These are phyloP conservation scores for Scaptodrosophila latifasciaeformis DNA, from an alignment of 2,888 invertebrate species.

Conservation along the genomic window DNA sequence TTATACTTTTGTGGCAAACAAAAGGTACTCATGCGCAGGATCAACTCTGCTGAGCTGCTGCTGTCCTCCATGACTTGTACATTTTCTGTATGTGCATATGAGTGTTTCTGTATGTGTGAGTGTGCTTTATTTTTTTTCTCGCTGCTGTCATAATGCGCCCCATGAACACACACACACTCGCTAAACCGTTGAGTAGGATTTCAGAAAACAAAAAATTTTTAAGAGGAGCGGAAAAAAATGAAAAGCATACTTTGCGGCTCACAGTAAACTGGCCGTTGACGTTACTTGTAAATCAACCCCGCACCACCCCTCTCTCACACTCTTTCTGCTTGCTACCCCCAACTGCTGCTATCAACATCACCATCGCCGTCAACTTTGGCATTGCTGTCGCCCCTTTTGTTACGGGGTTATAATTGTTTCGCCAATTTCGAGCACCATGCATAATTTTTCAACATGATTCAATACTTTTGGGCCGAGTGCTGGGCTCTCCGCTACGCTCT, in stretches of 20 bases:
- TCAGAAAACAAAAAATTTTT: slow-evolving; percentile 37
- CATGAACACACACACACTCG: slow-evolving; percentile 16
- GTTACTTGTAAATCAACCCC: too few species aligned
- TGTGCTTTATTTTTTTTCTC: not conserved
- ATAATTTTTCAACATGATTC: slow-evolving; percentile 64
- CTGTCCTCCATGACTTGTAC: slow-evolving; percentile 58
- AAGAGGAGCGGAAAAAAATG: too few species aligned
- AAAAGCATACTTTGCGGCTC: slow-evolving; percentile 55
- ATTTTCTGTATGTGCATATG: slow-evolving; percentile 36
- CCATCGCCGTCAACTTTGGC: too few species aligned
- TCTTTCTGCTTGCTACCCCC: too few species aligned
- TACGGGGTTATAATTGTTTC: slow-evolving; percentile 56
- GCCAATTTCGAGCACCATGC: slow-evolving; percentile 65
- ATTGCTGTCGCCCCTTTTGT: slow-evolving; percentile 11
- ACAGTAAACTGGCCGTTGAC: slow-evolving; percentile 11
- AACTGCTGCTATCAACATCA: too few species aligned
- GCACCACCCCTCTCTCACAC: too few species aligned
- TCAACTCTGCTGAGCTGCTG: slow-evolving; percentile 49
- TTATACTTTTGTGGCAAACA: slow-evolving; percentile 58
- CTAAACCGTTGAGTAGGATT: slow-evolving; percentile 26
- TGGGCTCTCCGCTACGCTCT: too few species aligned
- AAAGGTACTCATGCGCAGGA: slow-evolving; percentile 65
- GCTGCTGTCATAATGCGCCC: slow-evolving; percentile 55
- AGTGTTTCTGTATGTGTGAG: not conserved
- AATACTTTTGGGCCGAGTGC: slow-evolving; percentile 55